Percentiles rank a stretch among this genome's conserved stretches.
Conservation (phyloP, 2,797 vertebrate species). For the Pangasius macronema region DNA sequence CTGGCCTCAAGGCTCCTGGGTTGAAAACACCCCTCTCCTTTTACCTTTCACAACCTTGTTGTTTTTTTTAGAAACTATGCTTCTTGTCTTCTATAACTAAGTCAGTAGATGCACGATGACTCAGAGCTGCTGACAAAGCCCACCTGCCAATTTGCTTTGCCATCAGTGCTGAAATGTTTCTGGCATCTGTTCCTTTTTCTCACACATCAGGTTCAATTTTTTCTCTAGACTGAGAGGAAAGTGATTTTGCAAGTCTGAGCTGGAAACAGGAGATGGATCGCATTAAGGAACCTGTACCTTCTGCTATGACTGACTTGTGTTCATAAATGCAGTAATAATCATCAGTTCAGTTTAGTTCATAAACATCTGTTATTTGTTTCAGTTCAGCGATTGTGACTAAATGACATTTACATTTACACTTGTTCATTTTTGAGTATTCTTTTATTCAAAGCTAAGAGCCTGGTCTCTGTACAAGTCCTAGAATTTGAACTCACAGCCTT, state of each 20-base stretch:
- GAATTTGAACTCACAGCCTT: background rate
- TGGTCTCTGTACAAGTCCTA: background rate
- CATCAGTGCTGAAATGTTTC: constrained; percentile 30
- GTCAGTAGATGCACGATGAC: constrained; percentile 1
- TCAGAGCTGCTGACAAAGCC: constrained; percentile 42
- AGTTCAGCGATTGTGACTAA: background rate
- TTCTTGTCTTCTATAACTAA: background rate
- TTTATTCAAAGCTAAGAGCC: background rate
- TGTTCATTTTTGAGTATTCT: background rate
- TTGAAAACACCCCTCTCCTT: constrained; percentile 40
- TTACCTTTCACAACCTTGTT: constrained; percentile 38
- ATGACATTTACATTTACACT: background rate
- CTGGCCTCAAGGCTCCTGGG: constrained; percentile 32
- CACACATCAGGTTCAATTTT: constrained; percentile 20
- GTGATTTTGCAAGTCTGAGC: background rate
- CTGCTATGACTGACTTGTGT: background rate
- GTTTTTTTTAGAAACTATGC: background rate
- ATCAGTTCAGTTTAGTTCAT: background rate
- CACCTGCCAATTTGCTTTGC: constrained; percentile 22
- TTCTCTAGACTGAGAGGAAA: background rate
- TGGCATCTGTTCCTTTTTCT: constrained; percentile 11
- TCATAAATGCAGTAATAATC: background rate
- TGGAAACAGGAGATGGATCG: constrained; percentile 3
- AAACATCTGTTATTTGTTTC: background rate
- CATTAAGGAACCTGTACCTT: constrained; percentile 7